A percentile compares a stretch with the other conserved stretches of the same genome.
Conservation (phyloP, 1,140 invertebrate genomes). For the Lithobius niger region DNA sequence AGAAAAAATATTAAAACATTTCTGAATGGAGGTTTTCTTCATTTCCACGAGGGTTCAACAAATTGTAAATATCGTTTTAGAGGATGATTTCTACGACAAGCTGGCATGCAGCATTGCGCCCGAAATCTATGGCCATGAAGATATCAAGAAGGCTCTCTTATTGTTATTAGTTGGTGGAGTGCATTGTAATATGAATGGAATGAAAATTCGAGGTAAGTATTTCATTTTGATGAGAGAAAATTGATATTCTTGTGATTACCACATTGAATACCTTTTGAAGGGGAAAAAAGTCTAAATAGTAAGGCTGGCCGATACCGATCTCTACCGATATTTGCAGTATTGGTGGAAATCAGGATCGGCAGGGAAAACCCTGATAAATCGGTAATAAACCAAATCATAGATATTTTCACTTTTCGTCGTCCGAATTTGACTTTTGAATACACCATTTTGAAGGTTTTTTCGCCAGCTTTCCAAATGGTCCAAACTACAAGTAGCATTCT, state of each 20-base stretch:
- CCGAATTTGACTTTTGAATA: no score
- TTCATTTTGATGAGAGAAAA: background rate
- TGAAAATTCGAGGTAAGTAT: slow-evolving; percentile 55
- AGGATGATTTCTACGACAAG: slow-evolving; percentile 85
- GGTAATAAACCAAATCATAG: no score
- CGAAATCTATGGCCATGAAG: slow-evolving; percentile 97
- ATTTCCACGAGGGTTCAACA: no score
- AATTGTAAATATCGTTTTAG: slow-evolving; percentile 29
- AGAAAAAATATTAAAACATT: slow-evolving; percentile 16
- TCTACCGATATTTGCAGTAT: no score
- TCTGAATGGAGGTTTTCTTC: slow-evolving; percentile 19
- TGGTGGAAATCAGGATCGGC: no score
- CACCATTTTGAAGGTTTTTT: no score
- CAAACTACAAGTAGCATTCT: no score
- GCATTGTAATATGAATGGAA: slow-evolving; percentile 63
- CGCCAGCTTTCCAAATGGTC: no score
- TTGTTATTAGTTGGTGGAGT: slow-evolving; percentile 90
- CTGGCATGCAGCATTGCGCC: slow-evolving; percentile 88
- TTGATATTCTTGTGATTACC: background rate
- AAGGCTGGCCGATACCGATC: no score
- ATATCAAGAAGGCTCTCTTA: slow-evolving; percentile 94
- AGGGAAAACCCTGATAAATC: no score
- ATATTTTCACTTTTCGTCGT: no score
- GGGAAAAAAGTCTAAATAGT: no score
- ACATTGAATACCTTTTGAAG: background rate